Base-by-base conservation (phyloP, 92 coral and sea anemone species). In the Paragorgia papillata region DNA sequence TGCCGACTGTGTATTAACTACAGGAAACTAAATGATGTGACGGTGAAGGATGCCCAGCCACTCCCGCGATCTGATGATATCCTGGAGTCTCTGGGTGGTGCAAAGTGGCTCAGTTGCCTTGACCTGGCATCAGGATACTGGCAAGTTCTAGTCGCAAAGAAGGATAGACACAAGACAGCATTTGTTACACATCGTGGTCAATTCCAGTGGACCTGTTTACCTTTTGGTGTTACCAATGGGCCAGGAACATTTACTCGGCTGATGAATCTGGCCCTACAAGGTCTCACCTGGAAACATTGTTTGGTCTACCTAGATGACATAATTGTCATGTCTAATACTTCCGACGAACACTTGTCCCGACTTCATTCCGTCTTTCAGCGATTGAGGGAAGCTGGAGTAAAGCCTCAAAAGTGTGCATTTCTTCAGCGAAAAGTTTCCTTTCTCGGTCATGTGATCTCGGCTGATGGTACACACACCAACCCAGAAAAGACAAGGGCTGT, bases 21-120 rank as follows among this genome's bases (percentile, higher is more conserved):
- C 22, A 50, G 78, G 26, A 69, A 66, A 62, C 60, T 83, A 18
- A 83, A 83, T 61, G 71, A 74, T 8, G 75, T 34, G 9, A 68
- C 79, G 9, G 87, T 83, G 46, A 66, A 63, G 51, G 78, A 83
- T 83, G 87, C 87, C 30, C 50, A 43, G 26, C 83, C 83, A n/a
- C 62, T 83, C 34, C 87, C 79, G 30, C 40, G 66, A 2, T 62
- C 61, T 17, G 80, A 61, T 44, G 81, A 79, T 33, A 48, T 70
- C 8, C 75, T 84, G 19, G 76, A 79, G 24, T 57, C 87, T 18
- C 37, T 83, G 35, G n/a, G 21, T 0, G 75, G 81, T 7, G 39
- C 60, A 19, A 13, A 34, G 27, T 83, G 61, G 58, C 63, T 77
- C 25, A 25, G 74, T 25, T 22, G 57, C 1, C 63, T 79, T 1